Evolutionary conservation across 2,888 invertebrate species (phyloP), one percentile per base, ranked within the genome.

Genomic region (Acheta domesticus): DNA sequence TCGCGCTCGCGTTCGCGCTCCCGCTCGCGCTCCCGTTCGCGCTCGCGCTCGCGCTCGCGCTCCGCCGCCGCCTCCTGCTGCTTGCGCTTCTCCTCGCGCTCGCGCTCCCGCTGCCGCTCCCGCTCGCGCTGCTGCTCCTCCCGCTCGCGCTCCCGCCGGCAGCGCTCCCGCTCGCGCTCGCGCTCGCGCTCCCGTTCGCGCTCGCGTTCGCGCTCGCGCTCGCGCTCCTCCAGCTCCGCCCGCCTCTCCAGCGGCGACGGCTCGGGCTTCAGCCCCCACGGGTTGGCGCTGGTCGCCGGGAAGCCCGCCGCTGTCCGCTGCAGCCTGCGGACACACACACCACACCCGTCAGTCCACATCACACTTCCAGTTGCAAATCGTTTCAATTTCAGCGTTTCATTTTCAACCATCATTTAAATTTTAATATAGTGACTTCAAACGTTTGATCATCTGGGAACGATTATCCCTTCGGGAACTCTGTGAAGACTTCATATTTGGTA

Each of bases 261-360:
- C 85, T 93, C 93, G 0, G 92, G 90, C 85, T 93, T 93, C 76
- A 92, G 85, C 48, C 89, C 87, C 93, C 93, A 93, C 3, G 90
- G 89, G 82, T 80, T 50, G 82, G 82, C 62, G 80, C 88, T 87
- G 86, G 91, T 88, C 84, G 88, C 85, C 14, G 91, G 91, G 84
- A 90, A 91, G 48, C 89, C 89, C 14, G 89, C 86, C 73, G 91
- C 89, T 14, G 90, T 88, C 78, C 92, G 89, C 85, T 91, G 92
- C 80, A 92, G 84, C 81, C 88, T 88, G 82, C 0, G 14, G 21
- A 48, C n/a, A 62, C 36, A 36, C 36, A 36, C 36, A 36, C 5
- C 36, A 36, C 36, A 36, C 0, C 8, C 36, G 8, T 36, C 8
- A 36, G 11, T 12, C 14, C 11, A 62, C n/a, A 11, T 62, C 1